Evolutionary conservation across 1,140 invertebrate species (phyloP).

Genomic region (Idris sp.): DNA sequence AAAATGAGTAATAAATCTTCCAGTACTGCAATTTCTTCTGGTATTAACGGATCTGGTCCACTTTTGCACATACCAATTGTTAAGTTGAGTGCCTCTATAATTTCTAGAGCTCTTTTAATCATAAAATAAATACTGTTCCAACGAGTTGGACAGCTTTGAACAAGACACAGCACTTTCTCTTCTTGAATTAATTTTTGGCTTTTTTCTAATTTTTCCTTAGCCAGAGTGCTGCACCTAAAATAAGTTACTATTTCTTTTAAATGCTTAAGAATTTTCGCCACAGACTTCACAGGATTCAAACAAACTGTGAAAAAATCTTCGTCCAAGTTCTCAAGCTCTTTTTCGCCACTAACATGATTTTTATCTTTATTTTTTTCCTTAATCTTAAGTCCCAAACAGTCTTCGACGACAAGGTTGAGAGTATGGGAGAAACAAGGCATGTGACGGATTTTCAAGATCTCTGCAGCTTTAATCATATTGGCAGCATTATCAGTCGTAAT

Average conservation of each 20-base stretch:
- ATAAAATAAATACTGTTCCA: slow-evolving; percentile 71
- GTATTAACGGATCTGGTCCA: not conserved
- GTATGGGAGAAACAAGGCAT: slow-evolving; percentile 66
- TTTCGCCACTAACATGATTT: too few species aligned
- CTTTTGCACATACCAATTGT: slow-evolving; percentile 6
- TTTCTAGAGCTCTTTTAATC: slow-evolving; percentile 65
- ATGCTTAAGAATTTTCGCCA: slow-evolving; percentile 29
- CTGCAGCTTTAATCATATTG: slow-evolving; percentile 49
- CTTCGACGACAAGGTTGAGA: slow-evolving; percentile 57
- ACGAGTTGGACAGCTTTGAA: slow-evolving; percentile 64
- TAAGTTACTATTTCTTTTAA: slow-evolving; percentile 66
- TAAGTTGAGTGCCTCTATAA: slow-evolving; percentile 1
- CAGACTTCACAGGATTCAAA: too few species aligned
- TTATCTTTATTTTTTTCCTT: too few species aligned
- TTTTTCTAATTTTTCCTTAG: slow-evolving; percentile 37
- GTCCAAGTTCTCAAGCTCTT: too few species aligned
- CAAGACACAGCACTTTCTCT: slow-evolving; percentile 30
- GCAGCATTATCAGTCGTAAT: slow-evolving; percentile 1
- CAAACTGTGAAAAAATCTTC: slow-evolving; percentile 32
- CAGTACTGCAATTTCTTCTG: slow-evolving; percentile 4
- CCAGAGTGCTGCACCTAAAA: slow-evolving; percentile 57
- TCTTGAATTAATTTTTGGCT: slow-evolving; percentile 20
- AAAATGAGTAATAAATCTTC: slow-evolving; percentile 14
- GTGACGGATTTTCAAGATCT: slow-evolving; percentile 47
- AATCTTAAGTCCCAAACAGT: not conserved